Evolutionary conservation across 2,797 vertebrate genomes (phyloP), one percentile per base, ranked within the genome.

Genomic region (Gobionotothen gibberifrons): DNA sequence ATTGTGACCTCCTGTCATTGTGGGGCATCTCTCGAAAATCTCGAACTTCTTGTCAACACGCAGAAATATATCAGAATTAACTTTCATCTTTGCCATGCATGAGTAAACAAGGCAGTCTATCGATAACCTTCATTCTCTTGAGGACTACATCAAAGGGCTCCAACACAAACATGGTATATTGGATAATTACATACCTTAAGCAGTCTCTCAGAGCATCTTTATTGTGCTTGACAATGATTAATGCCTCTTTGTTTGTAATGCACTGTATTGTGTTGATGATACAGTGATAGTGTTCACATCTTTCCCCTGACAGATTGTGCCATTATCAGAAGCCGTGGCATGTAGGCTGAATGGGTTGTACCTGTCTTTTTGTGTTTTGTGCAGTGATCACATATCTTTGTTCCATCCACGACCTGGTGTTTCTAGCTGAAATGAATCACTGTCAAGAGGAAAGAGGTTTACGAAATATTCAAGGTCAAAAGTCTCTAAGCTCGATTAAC

Each of bases 361-460:
- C 58, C 76, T 76, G 71, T 79, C 80, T 44, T 71, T 69, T 66
- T 22, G 26, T 68, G 77, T 76, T 82, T 79, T 68, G 72, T 69
- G 52, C 52, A 40, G 53, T 75, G 74, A 84, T 84, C 69, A 70
- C 55, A 73, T 65, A 74, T 85, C 76, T 87, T 84, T 73, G 78
- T 79, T 83, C 64, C 80, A 65, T 79, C 59, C 1, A 5, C 69
- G 75, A 85, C 63, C 79, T 69, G 63, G 40, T 78, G 61, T 79
- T 83, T 84, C 36, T 61, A 69, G 77, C 80, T 78, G 61, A 64
- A 70, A 91, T 91, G 64, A 90, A 87, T 90, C 82, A 84, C 81
- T 89, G 82, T 90, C 85, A 79, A 16, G 47, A 69, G 22, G 17
- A 62, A 71, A 76, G 49, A 76, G 21, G 47, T 74, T 81, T 58